Evolutionary conservation across 1,140 invertebrate species (phyloP), one percentile per base, ranked within the genome.

Genomic region (Zeugodacus cucurbitae): DNA sequence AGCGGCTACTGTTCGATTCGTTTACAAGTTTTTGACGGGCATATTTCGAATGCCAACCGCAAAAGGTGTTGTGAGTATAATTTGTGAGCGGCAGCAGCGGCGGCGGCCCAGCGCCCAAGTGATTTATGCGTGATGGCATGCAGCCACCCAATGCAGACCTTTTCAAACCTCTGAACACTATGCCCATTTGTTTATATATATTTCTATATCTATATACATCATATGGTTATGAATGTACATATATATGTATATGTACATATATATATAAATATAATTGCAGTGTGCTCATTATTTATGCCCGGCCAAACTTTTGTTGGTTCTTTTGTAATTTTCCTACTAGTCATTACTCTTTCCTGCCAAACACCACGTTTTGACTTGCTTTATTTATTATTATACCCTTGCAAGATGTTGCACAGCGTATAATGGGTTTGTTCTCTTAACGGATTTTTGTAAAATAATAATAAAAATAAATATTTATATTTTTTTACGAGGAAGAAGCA

Each of bases 311-410:
- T 87, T 87, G 37, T 87, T 59, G 44, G 34, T 32, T 64, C n/a
- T 67, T 88, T 62, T 54, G 82, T 41, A 74, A 32, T 88, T 89
- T 59, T 86, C 82, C n/a, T 57, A 34, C 57, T 70, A 89, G 89
- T 74, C 89, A 88, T 87, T 89, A 88, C 82, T 89, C 88, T 57
- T 87, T 57, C 87, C 41, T 87, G 85, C 10, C 87, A 88, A 87
- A 85, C 62, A 89, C n/a, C 17, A 17, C 48, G 29, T 67, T 32
- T 26, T 14, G 29, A 67, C 29, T 91, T 91, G 90, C 90, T 91
- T 90, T 89, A 54, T 11, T 88, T 67, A 29, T 32, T 32, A 2
- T 67, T 67, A 20, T 54, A 54, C 48, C 4, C 14, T 1, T 5
- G 5, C 48, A 17, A 54, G 14, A 54, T 54, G 3, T 54, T 54